Evolutionary conservation across 2,113 vertebrate genomes (phyloP).

Genomic region (Chaetodon auriga): DNA sequence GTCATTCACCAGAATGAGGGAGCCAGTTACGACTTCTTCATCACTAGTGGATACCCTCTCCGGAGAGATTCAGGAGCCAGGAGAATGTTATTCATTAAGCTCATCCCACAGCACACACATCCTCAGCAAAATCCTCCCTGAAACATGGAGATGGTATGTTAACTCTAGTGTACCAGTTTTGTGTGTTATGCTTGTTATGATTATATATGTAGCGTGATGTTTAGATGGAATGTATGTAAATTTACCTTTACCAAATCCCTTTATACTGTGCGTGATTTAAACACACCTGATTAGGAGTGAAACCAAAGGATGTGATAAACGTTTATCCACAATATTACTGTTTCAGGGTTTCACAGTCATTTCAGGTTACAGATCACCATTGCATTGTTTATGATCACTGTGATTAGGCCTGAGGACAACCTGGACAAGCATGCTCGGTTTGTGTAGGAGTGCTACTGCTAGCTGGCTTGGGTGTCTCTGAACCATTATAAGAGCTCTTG

Average conservation of each 20-base stretch:
- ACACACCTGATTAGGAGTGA: not conserved
- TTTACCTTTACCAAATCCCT: not conserved
- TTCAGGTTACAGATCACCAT: not conserved
- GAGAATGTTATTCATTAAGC: not conserved
- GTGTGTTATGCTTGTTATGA: not conserved
- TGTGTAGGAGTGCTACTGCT: not conserved
- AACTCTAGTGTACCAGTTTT: not conserved
- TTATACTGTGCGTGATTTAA: not conserved
- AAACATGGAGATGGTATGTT: not conserved
- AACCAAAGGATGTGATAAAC: not conserved
- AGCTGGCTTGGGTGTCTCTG: not conserved
- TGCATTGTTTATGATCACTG: not conserved
- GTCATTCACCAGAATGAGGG: not conserved
- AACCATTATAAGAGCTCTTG: not conserved
- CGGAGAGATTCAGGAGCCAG: not conserved
- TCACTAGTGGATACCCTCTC: too few species aligned
- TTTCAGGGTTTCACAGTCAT: not conserved
- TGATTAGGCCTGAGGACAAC: not conserved
- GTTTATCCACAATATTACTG: not conserved
- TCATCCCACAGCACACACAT: not conserved
- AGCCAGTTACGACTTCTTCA: too few species aligned
- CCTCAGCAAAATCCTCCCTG: not conserved
- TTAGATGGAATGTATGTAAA: not conserved
- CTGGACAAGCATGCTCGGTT: not conserved
- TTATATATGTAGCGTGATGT: not conserved